phyloP scores from a whole-genome alignment of 2,113 vertebrate genomes.

The Poeciliopsis retropinna region DNA sequence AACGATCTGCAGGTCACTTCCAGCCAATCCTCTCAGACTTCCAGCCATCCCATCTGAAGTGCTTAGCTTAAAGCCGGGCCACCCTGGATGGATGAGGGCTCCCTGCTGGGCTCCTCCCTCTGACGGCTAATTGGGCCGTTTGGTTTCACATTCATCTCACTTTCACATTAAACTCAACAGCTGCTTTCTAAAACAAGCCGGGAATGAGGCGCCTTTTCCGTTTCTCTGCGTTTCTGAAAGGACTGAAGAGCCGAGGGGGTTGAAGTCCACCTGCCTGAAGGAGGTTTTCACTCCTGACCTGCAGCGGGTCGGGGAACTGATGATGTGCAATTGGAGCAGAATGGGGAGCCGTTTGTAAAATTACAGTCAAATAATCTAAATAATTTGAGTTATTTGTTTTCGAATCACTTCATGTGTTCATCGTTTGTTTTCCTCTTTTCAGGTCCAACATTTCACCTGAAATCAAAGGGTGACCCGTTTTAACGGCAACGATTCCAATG shows the following conservation, averaged over 20 bases:
- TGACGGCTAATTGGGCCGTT: constrained; percentile 5
- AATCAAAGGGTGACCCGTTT: too few species aligned
- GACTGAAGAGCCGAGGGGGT: background rate
- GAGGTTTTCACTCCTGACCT: too few species aligned
- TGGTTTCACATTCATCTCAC: background rate
- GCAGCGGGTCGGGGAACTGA: too few species aligned
- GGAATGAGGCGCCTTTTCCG: background rate
- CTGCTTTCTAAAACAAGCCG: background rate
- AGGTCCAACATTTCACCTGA: too few species aligned
- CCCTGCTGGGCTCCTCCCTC: constrained; percentile 13
- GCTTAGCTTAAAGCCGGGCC: constrained; percentile 45
- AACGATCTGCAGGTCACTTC: constrained; percentile 61
- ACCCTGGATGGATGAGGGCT: constrained; percentile 18
- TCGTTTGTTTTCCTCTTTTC: too few species aligned
- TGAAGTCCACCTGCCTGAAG: too few species aligned
- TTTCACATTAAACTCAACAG: background rate
- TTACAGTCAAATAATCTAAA: too few species aligned
- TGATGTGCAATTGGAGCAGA: too few species aligned
- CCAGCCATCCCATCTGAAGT: constrained; percentile 46
- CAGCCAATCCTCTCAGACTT: constrained; percentile 61
- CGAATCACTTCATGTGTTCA: too few species aligned
- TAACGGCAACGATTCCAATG: too few species aligned
- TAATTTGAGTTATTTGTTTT: too few species aligned
- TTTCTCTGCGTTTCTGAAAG: background rate
- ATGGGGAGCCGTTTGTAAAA: too few species aligned